phyloP scores from a whole-genome alignment of 2,888 invertebrate genomes.

The Polydrusus pterygomalis region DNA sequence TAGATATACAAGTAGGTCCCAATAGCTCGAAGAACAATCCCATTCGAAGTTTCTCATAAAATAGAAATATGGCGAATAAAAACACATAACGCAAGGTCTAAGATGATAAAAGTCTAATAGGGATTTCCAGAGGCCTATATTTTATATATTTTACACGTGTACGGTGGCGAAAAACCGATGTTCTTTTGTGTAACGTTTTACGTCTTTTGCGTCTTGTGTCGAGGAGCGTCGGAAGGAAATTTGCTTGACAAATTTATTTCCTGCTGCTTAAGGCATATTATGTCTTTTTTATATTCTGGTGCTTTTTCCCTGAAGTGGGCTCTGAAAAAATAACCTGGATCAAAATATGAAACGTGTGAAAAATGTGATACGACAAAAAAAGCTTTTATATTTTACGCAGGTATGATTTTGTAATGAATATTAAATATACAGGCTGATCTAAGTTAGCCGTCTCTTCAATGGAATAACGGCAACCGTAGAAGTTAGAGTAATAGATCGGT shows the following conservation, averaged over 20 bases:
- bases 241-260: slow-evolving; percentile 56
- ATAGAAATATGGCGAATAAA: slow-evolving; percentile 65
- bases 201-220: slow-evolving; percentile 28
- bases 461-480: no score
- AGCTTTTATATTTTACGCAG: slow-evolving; percentile 25
- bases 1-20: slow-evolving; percentile 3
- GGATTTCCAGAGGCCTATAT: slow-evolving; percentile 61
- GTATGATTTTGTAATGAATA: slow-evolving; percentile 23
- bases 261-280: slow-evolving; percentile 57
- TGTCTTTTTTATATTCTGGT: slow-evolving; percentile 51
- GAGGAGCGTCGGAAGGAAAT: slow-evolving; percentile 36
- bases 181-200: slow-evolving; percentile 45
- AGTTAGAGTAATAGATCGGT: no score
- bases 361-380: slow-evolving; percentile 20
- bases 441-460: no score
- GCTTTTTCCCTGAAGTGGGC: slow-evolving; percentile 20
- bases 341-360: slow-evolving; percentile 30
- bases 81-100: slow-evolving; percentile 63
- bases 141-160: slow-evolving; percentile 64
- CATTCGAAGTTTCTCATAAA: slow-evolving; percentile 60
- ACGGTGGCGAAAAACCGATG: slow-evolving; percentile 47
- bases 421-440: background rate
- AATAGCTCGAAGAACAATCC: slow-evolving; percentile 18
- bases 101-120: slow-evolving; percentile 64
- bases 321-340: slow-evolving; percentile 37